phyloP scores from a whole-genome alignment of 2,888 invertebrate species.

The Tethea ocularis region DNA sequence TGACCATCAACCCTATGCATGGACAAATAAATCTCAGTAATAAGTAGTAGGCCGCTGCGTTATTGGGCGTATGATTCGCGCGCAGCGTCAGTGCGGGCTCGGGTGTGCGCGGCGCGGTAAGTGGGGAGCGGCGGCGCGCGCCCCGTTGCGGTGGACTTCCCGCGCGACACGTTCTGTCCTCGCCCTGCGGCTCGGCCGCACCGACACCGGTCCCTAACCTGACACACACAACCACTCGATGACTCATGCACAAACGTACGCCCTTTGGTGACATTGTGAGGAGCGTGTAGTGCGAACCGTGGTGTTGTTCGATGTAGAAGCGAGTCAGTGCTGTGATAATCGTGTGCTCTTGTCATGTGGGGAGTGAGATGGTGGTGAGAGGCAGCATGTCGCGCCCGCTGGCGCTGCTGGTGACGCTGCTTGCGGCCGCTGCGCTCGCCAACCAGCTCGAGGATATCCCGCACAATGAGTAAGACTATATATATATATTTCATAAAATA shows the following conservation, averaged over 20 bases:
- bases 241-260: constrained; percentile 59
- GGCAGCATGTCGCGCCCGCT: constrained; percentile 62
- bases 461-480: constrained; percentile 93
- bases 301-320: constrained; percentile 57
- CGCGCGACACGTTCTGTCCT: constrained; percentile 59
- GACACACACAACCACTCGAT: constrained; percentile 51
- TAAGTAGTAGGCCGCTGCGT: constrained; percentile 74
- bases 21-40: constrained; percentile 78
- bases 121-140: constrained; percentile 45
- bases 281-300: constrained; percentile 61
- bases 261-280: constrained; percentile 55
- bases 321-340: constrained; percentile 58
- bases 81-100: constrained; percentile 81
- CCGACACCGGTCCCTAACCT: constrained; percentile 50
- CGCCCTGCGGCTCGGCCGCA: constrained; percentile 61
- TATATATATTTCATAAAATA: constrained; percentile 5
- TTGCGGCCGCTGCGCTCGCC: constrained; percentile 72
- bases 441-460: constrained; percentile 96
- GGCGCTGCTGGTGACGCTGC: constrained; percentile 62
- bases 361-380: constrained; percentile 67
- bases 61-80: constrained; percentile 82
- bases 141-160: constrained; percentile 38
- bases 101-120: constrained; percentile 43
- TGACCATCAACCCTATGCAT: constrained; percentile 69
- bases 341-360: constrained; percentile 70